Evolutionary conservation across 2,888 invertebrate genomes (phyloP).

Genomic region (Brenthis daphne): DNA sequence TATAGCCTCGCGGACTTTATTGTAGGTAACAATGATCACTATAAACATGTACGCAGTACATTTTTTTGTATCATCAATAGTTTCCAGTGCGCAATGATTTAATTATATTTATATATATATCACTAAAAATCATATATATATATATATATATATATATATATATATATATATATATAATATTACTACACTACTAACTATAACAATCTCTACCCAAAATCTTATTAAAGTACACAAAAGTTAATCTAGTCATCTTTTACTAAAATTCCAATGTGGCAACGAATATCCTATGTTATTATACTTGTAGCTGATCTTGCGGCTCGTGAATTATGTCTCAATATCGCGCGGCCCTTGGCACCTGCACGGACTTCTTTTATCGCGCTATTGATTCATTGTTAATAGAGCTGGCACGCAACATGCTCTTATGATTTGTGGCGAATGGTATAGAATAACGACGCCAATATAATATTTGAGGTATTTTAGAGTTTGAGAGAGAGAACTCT

Average conservation of each 20-base stretch:
- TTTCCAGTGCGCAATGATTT: too few species aligned
- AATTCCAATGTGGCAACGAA: background rate
- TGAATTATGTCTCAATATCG: conserved; percentile 75
- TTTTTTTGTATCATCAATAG: too few species aligned
- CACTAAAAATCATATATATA: too few species aligned
- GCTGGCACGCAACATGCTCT: conserved; percentile 51
- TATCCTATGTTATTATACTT: conserved; percentile 19
- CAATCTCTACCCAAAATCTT: too few species aligned
- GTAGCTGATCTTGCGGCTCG: conserved; percentile 34
- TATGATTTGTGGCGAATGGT: conserved; percentile 37
- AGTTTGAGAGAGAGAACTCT: background rate
- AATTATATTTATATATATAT: too few species aligned
- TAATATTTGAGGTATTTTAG: background rate
- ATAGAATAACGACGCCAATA: conserved; percentile 26
- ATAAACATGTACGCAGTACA: too few species aligned
- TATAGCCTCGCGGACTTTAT: too few species aligned
- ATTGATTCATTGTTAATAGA: conserved; percentile 63
- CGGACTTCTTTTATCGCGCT: conserved; percentile 52
- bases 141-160: too few species aligned
- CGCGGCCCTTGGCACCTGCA: conserved; percentile 59
- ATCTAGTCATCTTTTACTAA: background rate
- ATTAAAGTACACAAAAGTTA: too few species aligned
- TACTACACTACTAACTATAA: too few species aligned
- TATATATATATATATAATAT: too few species aligned
- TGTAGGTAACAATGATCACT: too few species aligned